Base-by-base conservation (phyloP, 2,888 invertebrate genomes). In the Cataglyphis altisquamis region DNA sequence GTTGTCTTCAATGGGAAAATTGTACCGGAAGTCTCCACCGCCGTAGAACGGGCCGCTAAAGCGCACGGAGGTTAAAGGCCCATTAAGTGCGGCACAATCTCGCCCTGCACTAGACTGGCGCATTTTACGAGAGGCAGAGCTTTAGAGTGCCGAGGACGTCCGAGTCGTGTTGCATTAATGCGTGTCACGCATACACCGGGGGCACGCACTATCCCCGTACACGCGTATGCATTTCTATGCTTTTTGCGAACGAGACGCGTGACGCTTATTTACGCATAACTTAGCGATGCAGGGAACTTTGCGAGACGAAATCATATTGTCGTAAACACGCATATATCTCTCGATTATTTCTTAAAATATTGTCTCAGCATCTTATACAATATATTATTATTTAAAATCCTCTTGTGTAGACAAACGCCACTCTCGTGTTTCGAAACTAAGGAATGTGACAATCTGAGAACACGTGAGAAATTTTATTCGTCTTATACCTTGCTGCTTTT, bases 1-100 rank as follows among this genome's bases (percentile, higher is more conserved):
- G 66, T 67, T 80, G 81, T 86, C 72, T 85, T 90, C 88, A 92
- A 91, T 90, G 89, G 89, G 90, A 92, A 92, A 93, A 92, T 93
- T 90, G 90, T 92, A 91, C 91, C 93, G 93, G 93, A 93, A 93
- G 92, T 92, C 91, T 91, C 87, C 73, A 73, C 80, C 80, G 82
- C 82, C 70, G 84, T 63, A 83, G 86, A 81, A 84, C 86, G 82
- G 78, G 68, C 73, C 83, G 85, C 74, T 78, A 84, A 83, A 87
- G 84, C 86, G 77, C 52, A 64, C 91, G 86, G 87, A 89, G 91
- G 92, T 92, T 92, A 91, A 92, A 92, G 92, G 91, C 92, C 92
- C 92, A 92, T 92, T 92, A 93, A 93, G 91, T 91, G 85, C 87
- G 78, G 83, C 75, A 84, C 91, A 91, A 91, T 91, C 91, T 90